A percentile compares a stretch with the other conserved stretches of the same genome.
These are phyloP conservation scores for Meghimatium bilineatum DNA, from an alignment of 2,888 invertebrate species.

Conservation along the genomic window DNA sequence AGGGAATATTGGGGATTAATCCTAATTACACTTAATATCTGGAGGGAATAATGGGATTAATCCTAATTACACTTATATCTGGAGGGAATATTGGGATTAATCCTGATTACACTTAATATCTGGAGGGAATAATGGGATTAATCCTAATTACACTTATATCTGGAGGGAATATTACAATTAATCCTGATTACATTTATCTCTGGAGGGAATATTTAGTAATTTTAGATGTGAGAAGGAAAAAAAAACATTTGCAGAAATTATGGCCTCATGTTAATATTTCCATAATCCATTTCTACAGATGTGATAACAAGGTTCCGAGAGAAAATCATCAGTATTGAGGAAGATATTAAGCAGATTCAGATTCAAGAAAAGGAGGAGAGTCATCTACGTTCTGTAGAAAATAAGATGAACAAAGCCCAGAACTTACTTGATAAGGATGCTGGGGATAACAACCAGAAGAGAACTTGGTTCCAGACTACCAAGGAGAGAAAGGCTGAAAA, in stretches of 20 bases:
- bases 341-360: conserved; percentile 88
- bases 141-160: too few relatives aligned
- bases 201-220: too few relatives aligned
- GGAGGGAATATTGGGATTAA: too few relatives aligned
- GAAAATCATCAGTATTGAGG: conserved; percentile 85
- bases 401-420: conserved; percentile 85
- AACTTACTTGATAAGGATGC: conserved; percentile 79
- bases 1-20: too few relatives aligned
- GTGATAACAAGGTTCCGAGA: conserved; percentile 91
- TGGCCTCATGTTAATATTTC: background rate
- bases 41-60: too few relatives aligned
- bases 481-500: conserved; percentile 49
- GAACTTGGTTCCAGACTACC: conserved; percentile 90
- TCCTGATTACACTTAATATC: too few relatives aligned
- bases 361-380: conserved; percentile 88
- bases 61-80: too few relatives aligned
- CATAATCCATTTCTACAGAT: conserved; percentile 79
- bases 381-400: conserved; percentile 89
- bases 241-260: too few relatives aligned
- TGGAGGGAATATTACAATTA: too few relatives aligned
- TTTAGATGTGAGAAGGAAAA: background rate
- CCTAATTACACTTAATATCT: too few relatives aligned
- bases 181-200: too few relatives aligned
- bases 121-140: too few relatives aligned
- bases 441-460: conserved; percentile 78